Evolutionary conservation across 2,797 vertebrate genomes (phyloP).

Genomic region (Delichon dasypus): DNA sequence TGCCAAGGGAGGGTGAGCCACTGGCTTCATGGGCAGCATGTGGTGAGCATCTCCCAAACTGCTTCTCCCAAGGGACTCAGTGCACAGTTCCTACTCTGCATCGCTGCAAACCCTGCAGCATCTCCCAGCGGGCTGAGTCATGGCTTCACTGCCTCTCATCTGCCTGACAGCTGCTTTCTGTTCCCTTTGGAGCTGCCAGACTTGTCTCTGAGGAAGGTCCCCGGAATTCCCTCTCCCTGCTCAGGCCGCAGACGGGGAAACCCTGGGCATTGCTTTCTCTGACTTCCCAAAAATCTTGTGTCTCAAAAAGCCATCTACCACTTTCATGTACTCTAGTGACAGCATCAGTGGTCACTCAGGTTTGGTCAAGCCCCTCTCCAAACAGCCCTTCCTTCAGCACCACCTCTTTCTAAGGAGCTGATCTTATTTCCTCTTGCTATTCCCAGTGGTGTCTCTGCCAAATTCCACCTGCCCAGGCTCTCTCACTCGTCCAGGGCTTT

Average conservation of each 20-base stretch:
- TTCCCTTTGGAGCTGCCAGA: background rate
- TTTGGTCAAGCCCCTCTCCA: background rate
- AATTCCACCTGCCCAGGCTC: background rate
- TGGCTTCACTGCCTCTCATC: background rate
- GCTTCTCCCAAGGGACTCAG: rapidly evolving
- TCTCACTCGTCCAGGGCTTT: rapidly evolving
- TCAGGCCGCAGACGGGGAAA: background rate
- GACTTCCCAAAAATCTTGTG: background rate
- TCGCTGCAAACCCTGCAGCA: background rate
- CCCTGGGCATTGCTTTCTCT: background rate
- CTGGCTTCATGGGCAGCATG: background rate
- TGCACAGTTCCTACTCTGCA: background rate
- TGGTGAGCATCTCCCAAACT: too few relatives aligned
- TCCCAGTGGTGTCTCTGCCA: background rate
- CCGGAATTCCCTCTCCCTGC: background rate
- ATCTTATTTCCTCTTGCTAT: background rate
- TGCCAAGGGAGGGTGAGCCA: background rate
- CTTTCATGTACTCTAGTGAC: background rate
- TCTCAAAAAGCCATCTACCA: background rate
- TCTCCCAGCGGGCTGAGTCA: background rate
- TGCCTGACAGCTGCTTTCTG: background rate
- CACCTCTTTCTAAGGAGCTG: background rate
- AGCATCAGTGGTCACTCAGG: background rate
- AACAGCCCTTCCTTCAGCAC: background rate
- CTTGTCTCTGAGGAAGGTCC: background rate